Evolutionary conservation across 2,888 invertebrate genomes (phyloP), one percentile per base, ranked within the genome.

Genomic region (Arrhopalites spinosus): DNA sequence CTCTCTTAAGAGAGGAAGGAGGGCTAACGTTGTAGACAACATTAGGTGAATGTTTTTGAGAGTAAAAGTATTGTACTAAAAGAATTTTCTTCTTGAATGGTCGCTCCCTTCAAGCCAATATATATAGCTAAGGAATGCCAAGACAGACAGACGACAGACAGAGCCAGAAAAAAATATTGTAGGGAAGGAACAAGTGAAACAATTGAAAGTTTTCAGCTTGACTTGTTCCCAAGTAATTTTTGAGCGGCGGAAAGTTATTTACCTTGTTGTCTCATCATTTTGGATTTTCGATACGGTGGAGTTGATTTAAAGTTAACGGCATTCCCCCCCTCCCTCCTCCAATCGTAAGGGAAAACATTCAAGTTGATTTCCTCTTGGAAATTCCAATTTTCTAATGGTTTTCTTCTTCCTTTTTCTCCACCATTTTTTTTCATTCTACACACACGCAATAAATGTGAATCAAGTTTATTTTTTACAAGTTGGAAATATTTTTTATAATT

Each of bases 181-280:
- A n/a, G n/a, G n/a, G 15, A 47, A 47, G 47, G 7, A 47, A 47
- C 45, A 53, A 53, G 53, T 59, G 59, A 25, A 59, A 23, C 23
- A 23, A 59, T 53, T 64, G 64, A n/a, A 64, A 36, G n/a, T 36
- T 25, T 23, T 25, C 27, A 25, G 25, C 8, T 43, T 30, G 27
- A 13, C 36, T 17, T 25, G 23, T 29, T 43, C 53, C 23, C 29
- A 59, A 61, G 53, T 36, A 71, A 59, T 59, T 43, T 71, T 71
- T 71, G 43, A 59, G 50, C 50, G 47, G 53, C 50, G 69, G 25
- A 50, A 45, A 71, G 71, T 59, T 71, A 71, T 59, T 71, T 59
- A 71, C 71, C 43, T 20, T 71, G 43, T 71, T 71, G 71, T 59
- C 59, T n/a, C 36, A 53, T 30, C 53, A 36, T 59, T 25, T 23